phyloP scores from a whole-genome alignment of 2,797 vertebrate species.

The Scyliorhinus canicula region DNA sequence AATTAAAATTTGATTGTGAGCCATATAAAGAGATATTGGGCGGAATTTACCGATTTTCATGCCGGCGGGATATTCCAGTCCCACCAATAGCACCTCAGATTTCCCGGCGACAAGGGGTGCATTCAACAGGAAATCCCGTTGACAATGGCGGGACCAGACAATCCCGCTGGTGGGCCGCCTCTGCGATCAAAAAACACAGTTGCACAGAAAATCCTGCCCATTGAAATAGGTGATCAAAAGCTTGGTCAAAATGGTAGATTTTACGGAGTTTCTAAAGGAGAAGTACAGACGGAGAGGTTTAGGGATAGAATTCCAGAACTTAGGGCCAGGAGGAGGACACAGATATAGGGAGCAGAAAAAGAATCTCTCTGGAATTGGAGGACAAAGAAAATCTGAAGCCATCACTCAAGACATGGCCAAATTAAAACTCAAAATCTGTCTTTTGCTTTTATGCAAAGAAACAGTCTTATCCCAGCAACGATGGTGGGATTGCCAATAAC shows the following conservation, averaged over 20 bases:
- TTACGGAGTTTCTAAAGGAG: neutral
- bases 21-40: neutral
- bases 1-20: neutral
- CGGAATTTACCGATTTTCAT: no score
- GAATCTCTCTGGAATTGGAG: neutral
- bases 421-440: neutral
- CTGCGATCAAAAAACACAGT: no score
- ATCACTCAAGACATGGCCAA: neutral
- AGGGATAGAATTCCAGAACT: neutral
- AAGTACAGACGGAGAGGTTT: neutral
- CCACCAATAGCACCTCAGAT: no score
- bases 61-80: no score
- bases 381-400: neutral
- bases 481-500: neutral
- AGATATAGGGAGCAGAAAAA: neutral
- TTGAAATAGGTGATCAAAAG: neutral
- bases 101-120: no score
- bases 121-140: no score
- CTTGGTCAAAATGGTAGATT: neutral
- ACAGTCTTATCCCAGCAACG: neutral
- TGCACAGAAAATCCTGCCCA: no score
- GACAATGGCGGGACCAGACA: no score
- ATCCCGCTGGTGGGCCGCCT: no score
- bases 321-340: neutral
- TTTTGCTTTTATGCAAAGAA: neutral